Evolutionary conservation across 1,140 invertebrate genomes (phyloP).

Genomic region (Drosophila punjabiensis): DNA sequence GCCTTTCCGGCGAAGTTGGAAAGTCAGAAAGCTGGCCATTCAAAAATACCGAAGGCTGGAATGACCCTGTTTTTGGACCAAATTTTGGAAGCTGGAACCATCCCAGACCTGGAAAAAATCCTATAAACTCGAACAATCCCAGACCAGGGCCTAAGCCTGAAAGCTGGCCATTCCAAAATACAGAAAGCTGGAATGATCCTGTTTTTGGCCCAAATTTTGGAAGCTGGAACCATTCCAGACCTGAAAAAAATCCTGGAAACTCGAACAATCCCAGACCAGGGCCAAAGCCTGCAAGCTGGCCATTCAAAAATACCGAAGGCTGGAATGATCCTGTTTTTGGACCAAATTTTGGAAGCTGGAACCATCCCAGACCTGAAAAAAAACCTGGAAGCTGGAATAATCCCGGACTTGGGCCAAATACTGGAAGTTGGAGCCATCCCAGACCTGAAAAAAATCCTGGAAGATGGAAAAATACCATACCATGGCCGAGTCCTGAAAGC

Average conservation of each 20-base stretch:
- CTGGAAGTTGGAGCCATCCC: background rate
- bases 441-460: background rate
- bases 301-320: too few species aligned
- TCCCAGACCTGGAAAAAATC: background rate
- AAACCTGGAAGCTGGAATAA: background rate
- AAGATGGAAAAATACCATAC: background rate
- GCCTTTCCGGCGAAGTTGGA: background rate
- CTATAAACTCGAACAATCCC: background rate
- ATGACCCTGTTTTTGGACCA: too few species aligned
- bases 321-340: background rate
- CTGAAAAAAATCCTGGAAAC: background rate
- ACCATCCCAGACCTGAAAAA: background rate
- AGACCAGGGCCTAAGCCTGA: background rate
- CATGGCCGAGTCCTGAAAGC: background rate
- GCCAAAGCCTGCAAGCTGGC: background rate
- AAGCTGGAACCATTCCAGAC: background rate
- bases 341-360: background rate
- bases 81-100: background rate
- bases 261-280: background rate
- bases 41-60: background rate
- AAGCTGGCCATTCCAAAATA: background rate
- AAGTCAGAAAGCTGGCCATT: background rate
- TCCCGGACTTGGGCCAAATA: background rate
- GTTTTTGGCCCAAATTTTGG: background rate
- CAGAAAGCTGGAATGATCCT: background rate